A percentile compares a stretch with the other conserved stretches of the same genome.
Evolutionary conservation across 2,797 vertebrate genomes (phyloP).

Genomic region (Siniperca obscura): DNA sequence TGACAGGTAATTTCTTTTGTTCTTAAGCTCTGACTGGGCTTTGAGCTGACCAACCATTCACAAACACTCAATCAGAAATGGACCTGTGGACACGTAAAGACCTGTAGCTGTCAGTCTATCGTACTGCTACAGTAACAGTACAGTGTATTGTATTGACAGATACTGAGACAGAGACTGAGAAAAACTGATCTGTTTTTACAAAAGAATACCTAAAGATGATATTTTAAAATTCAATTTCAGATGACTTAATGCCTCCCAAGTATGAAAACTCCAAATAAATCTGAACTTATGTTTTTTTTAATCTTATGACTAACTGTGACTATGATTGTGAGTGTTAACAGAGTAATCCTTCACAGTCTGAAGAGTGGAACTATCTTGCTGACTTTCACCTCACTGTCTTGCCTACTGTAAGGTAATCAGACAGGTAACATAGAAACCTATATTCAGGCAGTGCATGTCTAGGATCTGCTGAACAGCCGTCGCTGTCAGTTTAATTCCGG

Average conservation of each 20-base stretch:
- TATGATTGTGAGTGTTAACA: background rate
- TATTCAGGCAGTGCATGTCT: background rate
- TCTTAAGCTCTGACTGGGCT: background rate
- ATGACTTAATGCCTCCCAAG: background rate
- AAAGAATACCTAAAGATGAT: background rate
- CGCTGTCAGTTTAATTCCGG: constrained; percentile 45
- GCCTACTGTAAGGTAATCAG: constrained; percentile 5
- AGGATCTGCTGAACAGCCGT: constrained; percentile 36
- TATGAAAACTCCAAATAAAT: constrained; percentile 3
- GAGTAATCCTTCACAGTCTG: background rate
- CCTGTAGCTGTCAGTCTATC: background rate
- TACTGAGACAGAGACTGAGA: background rate
- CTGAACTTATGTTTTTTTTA: background rate
- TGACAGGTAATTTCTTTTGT: background rate
- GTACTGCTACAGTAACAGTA: background rate
- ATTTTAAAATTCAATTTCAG: background rate
- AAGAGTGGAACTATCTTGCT: background rate
- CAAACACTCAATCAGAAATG: background rate
- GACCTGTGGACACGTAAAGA: background rate
- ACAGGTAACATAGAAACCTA: constrained; percentile 19
- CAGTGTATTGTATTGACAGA: background rate
- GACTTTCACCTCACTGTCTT: background rate
- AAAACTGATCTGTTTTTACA: background rate
- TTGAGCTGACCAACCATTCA: too few relatives aligned
- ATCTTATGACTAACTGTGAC: background rate